Evolutionary conservation across 2,797 vertebrate genomes (phyloP).

Genomic region (Dallia pectoralis): DNA sequence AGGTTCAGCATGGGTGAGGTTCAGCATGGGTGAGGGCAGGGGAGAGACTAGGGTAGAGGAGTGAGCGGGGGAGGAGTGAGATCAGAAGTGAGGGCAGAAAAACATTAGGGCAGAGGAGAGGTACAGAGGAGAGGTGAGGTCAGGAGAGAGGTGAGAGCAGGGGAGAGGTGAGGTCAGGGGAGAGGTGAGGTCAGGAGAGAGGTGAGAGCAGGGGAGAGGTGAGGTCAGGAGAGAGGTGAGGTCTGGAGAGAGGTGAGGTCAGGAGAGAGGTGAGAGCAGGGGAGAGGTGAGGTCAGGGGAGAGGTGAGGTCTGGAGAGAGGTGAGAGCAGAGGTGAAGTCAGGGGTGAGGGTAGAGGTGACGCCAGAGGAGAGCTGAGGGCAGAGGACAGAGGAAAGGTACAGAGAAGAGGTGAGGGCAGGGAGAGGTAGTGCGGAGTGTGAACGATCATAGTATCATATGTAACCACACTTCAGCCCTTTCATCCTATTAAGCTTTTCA

Average conservation of each 20-base stretch:
- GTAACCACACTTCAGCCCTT: conserved; percentile 42
- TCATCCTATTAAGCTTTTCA: conserved; percentile 40
- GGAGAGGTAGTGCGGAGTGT: conserved; percentile 12
- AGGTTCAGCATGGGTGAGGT: too few species aligned
- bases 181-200: not conserved
- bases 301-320: not conserved
- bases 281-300: not conserved
- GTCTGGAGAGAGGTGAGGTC: too few species aligned
- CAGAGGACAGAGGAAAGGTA: not conserved
- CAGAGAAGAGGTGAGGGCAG: not conserved
- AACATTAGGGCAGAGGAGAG: too few species aligned
- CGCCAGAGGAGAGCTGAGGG: not conserved
- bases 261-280: not conserved
- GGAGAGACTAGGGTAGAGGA: too few species aligned
- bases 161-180: too few species aligned
- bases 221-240: not conserved
- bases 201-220: not conserved
- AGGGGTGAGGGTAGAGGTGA: not conserved
- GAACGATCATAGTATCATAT: conserved; percentile 35
- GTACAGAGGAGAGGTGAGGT: too few species aligned
- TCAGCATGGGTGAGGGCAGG: too few species aligned
- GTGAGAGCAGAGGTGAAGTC: not conserved
- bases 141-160: too few species aligned
- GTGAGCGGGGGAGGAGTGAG: too few species aligned
- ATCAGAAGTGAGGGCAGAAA: too few species aligned